Percentiles rank a stretch among this genome's conserved stretches.
Conservation (phyloP, 1,140 invertebrate species). For the Hermetia illucens region DNA sequence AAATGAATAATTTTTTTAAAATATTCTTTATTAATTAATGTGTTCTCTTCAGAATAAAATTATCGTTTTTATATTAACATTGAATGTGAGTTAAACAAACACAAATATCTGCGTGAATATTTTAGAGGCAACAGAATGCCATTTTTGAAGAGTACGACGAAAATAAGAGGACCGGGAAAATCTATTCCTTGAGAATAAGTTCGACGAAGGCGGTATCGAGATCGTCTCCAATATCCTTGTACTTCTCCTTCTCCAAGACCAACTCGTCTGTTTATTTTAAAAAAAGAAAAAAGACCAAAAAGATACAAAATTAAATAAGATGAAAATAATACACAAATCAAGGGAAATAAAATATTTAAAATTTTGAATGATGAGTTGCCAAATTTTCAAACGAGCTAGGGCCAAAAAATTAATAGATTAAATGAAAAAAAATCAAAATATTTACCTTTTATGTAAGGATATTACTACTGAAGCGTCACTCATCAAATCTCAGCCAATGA, state of each 20-base stretch:
- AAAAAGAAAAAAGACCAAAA: slow-evolving; percentile 3
- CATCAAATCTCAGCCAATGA: not conserved
- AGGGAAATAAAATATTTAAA: slow-evolving; percentile 15
- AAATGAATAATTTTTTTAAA: too few species aligned
- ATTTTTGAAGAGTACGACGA: not conserved
- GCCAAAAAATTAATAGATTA: too few species aligned
- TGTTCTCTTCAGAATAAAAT: too few species aligned
- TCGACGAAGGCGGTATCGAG: slow-evolving; percentile 96
- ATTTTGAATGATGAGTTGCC: too few species aligned
- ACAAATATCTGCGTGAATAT: too few species aligned
- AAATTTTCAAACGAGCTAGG: too few species aligned
- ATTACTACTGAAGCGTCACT: too few species aligned
- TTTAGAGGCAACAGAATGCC: too few species aligned
- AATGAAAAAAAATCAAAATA: too few species aligned
- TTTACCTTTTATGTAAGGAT: not conserved
- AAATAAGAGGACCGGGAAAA: not conserved
- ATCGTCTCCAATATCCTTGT: slow-evolving; percentile 98
- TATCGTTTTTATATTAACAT: too few species aligned
- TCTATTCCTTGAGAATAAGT: slow-evolving; percentile 59
- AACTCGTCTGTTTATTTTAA: slow-evolving; percentile 77
- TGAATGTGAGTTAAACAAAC: too few species aligned
- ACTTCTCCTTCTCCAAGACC: slow-evolving; percentile 97
- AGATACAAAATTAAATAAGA: slow-evolving; percentile 12
- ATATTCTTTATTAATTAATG: too few species aligned
- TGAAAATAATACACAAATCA: slow-evolving; percentile 16